Conservation (phyloP, 1,140 invertebrate species). For the Hetaerina americana region DNA sequence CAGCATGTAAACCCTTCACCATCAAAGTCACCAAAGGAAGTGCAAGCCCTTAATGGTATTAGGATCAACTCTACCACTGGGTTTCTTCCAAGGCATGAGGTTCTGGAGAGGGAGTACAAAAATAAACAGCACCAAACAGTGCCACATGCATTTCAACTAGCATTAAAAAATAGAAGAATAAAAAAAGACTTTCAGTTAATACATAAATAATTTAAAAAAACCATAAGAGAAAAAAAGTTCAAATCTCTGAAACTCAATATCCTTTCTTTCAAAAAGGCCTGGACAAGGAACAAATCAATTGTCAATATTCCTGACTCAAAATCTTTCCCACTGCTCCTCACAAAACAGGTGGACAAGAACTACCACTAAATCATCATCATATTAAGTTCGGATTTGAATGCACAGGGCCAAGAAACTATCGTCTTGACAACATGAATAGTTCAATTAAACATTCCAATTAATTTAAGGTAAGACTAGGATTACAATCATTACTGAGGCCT, state of each 20-base stretch:
- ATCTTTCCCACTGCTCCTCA: no score
- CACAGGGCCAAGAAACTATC: no score
- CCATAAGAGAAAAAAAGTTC: neutral
- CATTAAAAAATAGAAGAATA: neutral
- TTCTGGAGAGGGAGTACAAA: neutral
- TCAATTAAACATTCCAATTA: neutral
- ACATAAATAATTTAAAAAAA: neutral
- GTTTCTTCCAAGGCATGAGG: neutral
- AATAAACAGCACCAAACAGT: neutral
- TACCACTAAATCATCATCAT: no score
- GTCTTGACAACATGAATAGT: no score
- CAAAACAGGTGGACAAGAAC: no score
- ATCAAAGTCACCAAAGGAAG: neutral
- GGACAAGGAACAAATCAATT: no score
- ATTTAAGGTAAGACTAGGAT: neutral
- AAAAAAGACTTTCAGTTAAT: neutral
- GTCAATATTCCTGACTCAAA: no score
- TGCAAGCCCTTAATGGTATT: neutral
- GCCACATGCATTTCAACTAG: neutral
- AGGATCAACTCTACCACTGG: neutral
- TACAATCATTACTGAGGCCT: neutral
- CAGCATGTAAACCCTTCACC: neutral
- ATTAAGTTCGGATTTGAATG: no score
- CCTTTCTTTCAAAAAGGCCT: neutral
- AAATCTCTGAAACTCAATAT: neutral